phyloP scores from a whole-genome alignment of 2,113 vertebrate genomes.

The Sander vitreus region DNA sequence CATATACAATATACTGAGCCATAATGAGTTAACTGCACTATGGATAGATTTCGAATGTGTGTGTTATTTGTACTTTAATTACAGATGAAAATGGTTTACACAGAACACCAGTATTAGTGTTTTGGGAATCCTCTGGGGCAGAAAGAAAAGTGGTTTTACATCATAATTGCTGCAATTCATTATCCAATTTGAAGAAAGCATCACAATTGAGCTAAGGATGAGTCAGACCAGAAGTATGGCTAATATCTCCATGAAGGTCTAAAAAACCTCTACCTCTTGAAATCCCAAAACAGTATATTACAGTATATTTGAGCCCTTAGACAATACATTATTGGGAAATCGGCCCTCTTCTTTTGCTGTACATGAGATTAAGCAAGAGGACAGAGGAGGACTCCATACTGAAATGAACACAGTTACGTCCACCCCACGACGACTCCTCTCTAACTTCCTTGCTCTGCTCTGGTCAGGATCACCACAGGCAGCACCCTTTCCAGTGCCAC shows the following conservation, averaged over 20 bases:
- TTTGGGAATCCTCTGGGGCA: not conserved
- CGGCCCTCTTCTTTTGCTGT: not conserved
- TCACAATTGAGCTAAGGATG: not conserved
- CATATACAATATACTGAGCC: not conserved
- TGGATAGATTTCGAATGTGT: not conserved
- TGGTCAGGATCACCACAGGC: conserved; percentile 18
- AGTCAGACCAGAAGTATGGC: not conserved
- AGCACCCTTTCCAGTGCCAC: conserved; percentile 43
- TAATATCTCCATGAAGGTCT: not conserved
- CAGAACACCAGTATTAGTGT: not conserved
- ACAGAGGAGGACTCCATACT: conserved; percentile 8
- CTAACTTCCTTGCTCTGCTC: conserved; percentile 17
- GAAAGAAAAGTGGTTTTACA: not conserved
- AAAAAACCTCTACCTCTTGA: not conserved
- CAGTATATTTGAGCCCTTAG: not conserved
- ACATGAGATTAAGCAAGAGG: not conserved
- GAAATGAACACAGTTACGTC: not conserved
- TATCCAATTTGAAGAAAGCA: not conserved
- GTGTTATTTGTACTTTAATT: not conserved
- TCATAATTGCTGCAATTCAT: not conserved
- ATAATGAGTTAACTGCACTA: not conserved
- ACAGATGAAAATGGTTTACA: not conserved
- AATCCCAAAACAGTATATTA: not conserved
- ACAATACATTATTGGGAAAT: not conserved
- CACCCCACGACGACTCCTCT: conserved; percentile 1